Conservation (phyloP, 2,113 vertebrate species). For the Paramormyrops kingsleyae region DNA sequence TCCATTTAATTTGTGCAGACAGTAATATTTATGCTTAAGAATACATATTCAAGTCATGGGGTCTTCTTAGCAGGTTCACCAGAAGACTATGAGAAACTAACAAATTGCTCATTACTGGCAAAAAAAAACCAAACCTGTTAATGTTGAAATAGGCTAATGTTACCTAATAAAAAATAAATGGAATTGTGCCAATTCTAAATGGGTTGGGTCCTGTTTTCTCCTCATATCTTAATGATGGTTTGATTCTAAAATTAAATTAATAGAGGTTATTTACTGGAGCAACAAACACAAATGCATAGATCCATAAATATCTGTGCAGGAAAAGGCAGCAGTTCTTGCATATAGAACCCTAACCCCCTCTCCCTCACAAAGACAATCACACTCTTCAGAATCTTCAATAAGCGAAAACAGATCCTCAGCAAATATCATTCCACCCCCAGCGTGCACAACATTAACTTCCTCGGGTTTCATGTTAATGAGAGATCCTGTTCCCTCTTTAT, state of each 20-base stretch:
- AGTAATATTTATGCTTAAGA: not conserved
- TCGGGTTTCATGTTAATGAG: slow-evolving; percentile 48
- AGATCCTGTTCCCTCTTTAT: slow-evolving; percentile 44
- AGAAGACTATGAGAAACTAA: not conserved
- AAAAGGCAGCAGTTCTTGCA: not conserved
- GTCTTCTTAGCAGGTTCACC: not conserved
- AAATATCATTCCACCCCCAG: slow-evolving; percentile 29
- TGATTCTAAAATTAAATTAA: slow-evolving; percentile 39
- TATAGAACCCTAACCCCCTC: not conserved
- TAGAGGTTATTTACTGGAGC: slow-evolving; percentile 17
- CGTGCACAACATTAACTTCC: slow-evolving; percentile 40
- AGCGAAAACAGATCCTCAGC: slow-evolving; percentile 26
- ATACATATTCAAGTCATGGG: not conserved
- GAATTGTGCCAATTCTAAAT: slow-evolving; percentile 37
- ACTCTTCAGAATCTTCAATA: slow-evolving; percentile 24
- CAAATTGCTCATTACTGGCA: not conserved
- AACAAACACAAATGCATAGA: slow-evolving; percentile 7
- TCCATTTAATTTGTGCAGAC: not conserved
- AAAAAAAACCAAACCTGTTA: slow-evolving; percentile 1
- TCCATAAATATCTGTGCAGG: not conserved
- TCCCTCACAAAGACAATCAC: not conserved
- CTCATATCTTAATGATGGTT: slow-evolving; percentile 24
- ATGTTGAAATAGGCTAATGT: slow-evolving; percentile 18
- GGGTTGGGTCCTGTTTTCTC: slow-evolving; percentile 9
- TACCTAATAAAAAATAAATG: slow-evolving; percentile 29